Percentiles rank a stretch among this genome's conserved stretches.
phyloP scores from a whole-genome alignment of 2,797 vertebrate genomes.

The Hydrophis major region DNA sequence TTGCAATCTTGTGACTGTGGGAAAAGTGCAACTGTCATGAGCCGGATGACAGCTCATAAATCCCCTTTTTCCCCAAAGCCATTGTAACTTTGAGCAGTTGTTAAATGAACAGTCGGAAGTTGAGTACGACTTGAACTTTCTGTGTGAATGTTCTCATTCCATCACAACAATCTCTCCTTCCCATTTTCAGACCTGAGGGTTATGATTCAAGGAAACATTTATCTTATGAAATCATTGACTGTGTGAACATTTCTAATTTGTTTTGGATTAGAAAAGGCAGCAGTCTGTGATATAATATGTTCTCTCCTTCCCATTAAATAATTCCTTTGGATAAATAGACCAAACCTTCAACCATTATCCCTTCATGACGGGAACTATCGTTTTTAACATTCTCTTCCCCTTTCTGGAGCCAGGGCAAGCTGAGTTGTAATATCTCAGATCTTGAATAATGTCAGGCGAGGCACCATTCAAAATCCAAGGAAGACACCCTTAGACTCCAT shows the following conservation, averaged over 20 bases:
- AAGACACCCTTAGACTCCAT: too few species aligned
- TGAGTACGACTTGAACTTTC: not conserved
- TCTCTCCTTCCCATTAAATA: not conserved
- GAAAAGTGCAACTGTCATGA: too few species aligned
- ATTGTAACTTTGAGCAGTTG: too few species aligned
- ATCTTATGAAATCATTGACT: not conserved
- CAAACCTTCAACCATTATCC: not conserved
- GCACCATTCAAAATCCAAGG: too few species aligned
- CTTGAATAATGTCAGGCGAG: too few species aligned
- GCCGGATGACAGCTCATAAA: too few species aligned
- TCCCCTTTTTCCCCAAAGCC: too few species aligned
- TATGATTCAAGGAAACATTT: not conserved
- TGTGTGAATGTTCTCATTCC: not conserved
- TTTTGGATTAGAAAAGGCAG: not conserved
- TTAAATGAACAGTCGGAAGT: too few species aligned
- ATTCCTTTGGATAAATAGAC: not conserved
- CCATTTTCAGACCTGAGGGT: not conserved
- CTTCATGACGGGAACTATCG: not conserved
- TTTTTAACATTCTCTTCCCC: not conserved
- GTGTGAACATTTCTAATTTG: not conserved
- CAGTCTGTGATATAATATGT: not conserved
- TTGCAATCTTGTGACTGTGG: too few species aligned
- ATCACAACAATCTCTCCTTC: too few species aligned
- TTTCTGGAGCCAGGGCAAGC: too few species aligned
- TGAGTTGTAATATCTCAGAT: too few species aligned